Evolutionary conservation across 2,113 vertebrate genomes (phyloP).

Genomic region (Galbula dea): DNA sequence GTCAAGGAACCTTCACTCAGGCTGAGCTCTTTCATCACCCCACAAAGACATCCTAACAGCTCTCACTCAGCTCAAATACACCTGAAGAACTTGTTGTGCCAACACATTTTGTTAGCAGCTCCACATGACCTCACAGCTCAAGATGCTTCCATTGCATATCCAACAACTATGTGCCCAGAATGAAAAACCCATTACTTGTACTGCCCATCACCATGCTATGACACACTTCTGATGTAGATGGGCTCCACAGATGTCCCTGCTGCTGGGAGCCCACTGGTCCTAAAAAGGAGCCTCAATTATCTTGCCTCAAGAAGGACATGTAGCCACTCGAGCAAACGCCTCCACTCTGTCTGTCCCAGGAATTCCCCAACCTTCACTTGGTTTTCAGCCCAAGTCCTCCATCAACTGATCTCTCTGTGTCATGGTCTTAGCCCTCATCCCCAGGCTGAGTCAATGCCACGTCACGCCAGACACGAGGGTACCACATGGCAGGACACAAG

Average conservation of each 20-base stretch:
- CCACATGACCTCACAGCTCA: background rate
- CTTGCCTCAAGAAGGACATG: background rate
- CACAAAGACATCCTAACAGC: background rate
- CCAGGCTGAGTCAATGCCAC: background rate
- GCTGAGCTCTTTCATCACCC: background rate
- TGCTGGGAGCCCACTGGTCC: background rate
- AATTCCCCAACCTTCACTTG: background rate
- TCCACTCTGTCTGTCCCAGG: background rate
- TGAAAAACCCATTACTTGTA: background rate
- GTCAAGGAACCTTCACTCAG: slow-evolving; percentile 9
- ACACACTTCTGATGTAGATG: rapidly evolving
- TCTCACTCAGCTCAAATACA: background rate
- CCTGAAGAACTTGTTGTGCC: background rate
- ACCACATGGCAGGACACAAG: slow-evolving; percentile 7
- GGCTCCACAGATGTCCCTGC: background rate
- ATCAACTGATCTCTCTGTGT: background rate
- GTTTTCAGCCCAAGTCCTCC: background rate
- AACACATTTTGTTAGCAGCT: background rate
- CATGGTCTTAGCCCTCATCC: background rate
- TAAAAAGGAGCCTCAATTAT: background rate
- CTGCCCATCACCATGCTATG: rapidly evolving
- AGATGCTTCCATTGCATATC: background rate
- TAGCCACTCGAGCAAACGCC: background rate
- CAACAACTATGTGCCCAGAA: background rate
- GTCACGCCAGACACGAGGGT: slow-evolving; percentile 32